phyloP scores from a whole-genome alignment of 2,113 vertebrate genomes.

The Rhinoptilus africanus region DNA sequence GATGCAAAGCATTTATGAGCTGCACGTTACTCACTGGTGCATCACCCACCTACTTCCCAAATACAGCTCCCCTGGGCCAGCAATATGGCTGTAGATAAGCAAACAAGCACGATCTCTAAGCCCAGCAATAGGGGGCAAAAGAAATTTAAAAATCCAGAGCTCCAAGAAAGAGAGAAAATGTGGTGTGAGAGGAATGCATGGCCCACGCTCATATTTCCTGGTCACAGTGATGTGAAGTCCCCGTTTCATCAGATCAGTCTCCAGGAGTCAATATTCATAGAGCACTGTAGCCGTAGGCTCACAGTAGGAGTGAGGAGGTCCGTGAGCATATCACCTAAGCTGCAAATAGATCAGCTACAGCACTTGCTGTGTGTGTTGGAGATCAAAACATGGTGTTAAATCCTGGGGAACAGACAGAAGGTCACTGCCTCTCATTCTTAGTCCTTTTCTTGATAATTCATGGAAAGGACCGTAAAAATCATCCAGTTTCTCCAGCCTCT shows the following conservation, averaged over 20 bases:
- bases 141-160: background rate
- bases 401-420: background rate
- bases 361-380: background rate
- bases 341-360: background rate
- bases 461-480: too few species aligned
- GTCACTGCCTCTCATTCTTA: background rate
- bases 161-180: background rate
- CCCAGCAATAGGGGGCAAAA: background rate
- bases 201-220: background rate
- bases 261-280: background rate
- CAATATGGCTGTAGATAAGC: background rate
- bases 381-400: background rate
- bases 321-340: accelerated
- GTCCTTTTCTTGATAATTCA: background rate
- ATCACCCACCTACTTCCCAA: background rate
- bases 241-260: background rate
- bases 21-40: background rate
- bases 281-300: background rate
- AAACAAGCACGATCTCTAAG: background rate
- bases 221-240: background rate
- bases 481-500: too few species aligned
- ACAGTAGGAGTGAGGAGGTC: background rate
- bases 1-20: background rate
- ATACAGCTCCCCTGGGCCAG: background rate
- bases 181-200: accelerated